Base-by-base conservation (phyloP, 2,888 invertebrate species). In the Lottia scabra region DNA sequence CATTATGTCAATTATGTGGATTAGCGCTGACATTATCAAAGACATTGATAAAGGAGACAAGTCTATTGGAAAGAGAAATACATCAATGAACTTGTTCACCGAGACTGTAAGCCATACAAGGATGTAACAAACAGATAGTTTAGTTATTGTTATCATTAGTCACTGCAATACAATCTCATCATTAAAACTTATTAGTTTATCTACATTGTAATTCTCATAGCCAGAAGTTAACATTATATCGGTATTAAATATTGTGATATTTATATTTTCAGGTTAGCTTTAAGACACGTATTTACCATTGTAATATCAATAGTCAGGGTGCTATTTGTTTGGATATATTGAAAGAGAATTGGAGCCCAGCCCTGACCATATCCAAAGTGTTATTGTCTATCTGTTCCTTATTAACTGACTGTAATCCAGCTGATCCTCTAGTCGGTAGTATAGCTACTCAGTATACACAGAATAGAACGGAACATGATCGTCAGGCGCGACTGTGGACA, bases 291-390 rank as follows among this genome's bases (percentile, higher is more conserved):
- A 99, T 99, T 91, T 99, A 99, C 91, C 99, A 99, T 90, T 98
- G 98, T 93, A 99, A 99, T 92, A 98, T 99, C 90, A 98, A 98
- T 92, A 97, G 96, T 90, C 97, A 98, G 91, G 99, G 99, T 75
- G 97, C 97, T 75, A 98, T 99, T 90, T 99, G 98, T 91, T 93
- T 99, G 91, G 98, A 98, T 90, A 98, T 98, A 86, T 93, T 98
- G 83, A 98, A 98, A 91, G 98, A 98, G 91, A 98, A 98, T 91
- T 99, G 99, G 99, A 97, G 97, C 45, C 98, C 99, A n/a, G 98
- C 98, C 64, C 92, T 99, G 87, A 98, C 98, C 85, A 97, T 99
- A 91, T 97, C 97, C 78, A 98, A 98, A 92, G 98, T 99, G 83
- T 92, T 99, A 85, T 93, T 99, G 82, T 98, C 98, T 83, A 98